These are phyloP conservation scores for Stigmatopora nigra DNA, from an alignment of 2,113 vertebrate species.

Conservation along the genomic window DNA sequence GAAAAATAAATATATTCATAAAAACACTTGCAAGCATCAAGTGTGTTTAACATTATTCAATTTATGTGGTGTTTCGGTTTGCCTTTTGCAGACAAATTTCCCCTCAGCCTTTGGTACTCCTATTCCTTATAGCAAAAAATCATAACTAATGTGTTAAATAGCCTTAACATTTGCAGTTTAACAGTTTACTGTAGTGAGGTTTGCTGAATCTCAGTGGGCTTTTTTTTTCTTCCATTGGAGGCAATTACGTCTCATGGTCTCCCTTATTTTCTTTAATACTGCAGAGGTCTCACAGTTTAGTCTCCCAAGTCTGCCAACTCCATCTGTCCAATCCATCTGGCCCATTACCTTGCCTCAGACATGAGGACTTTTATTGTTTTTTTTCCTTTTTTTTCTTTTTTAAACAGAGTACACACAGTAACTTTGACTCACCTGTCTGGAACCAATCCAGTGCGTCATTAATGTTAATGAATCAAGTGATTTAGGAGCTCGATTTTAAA, in stretches of 20 bases:
- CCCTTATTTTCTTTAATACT: constrained; percentile 34
- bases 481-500: neutral
- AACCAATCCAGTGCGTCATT: neutral
- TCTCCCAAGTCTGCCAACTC: constrained; percentile 2
- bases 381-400: neutral
- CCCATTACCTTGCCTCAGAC: constrained; percentile 8
- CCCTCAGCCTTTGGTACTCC: neutral
- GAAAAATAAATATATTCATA: neutral
- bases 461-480: constrained; percentile 7
- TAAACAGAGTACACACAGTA: neutral
- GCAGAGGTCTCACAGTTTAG: constrained; percentile 24
- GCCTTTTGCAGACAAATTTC: neutral
- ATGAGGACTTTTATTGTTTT: neutral
- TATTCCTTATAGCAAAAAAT: constrained; percentile 13
- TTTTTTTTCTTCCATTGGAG: constrained; percentile 38
- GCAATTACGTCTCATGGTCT: constrained; percentile 42
- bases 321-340: constrained; percentile 9
- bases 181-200: constrained; percentile 25
- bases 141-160: constrained; percentile 23
- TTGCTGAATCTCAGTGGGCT: constrained; percentile 31
- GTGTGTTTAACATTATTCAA: constrained; percentile 7
- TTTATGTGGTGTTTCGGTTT: neutral
- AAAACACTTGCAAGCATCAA: neutral
- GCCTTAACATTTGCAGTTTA: constrained; percentile 15
- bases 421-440: neutral